Percentiles rank a stretch among this genome's conserved stretches.
Conservation (phyloP, 2,113 vertebrate species). For the Cephalopholis sonnerati region DNA sequence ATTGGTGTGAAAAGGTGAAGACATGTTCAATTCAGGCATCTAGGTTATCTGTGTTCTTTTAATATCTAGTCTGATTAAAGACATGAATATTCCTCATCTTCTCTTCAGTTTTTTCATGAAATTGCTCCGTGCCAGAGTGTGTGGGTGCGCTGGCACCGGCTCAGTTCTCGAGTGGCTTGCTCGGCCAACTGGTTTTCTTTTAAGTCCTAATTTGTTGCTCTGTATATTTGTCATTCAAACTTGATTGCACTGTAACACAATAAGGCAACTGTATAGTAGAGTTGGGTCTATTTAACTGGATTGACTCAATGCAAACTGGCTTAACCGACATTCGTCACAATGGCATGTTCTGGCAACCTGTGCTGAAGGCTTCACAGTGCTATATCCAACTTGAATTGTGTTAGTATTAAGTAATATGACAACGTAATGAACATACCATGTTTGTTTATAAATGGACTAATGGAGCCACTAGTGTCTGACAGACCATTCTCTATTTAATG, state of each 20-base stretch:
- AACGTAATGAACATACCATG: too few relatives aligned
- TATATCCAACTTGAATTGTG: too few relatives aligned
- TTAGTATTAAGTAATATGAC: too few relatives aligned
- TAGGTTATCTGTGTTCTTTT: conserved; percentile 41
- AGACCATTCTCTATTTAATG: too few relatives aligned
- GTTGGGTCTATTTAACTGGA: too few relatives aligned
- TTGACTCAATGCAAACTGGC: too few relatives aligned
- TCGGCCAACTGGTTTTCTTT: conserved; percentile 73
- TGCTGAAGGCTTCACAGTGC: too few relatives aligned
- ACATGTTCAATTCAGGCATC: conserved; percentile 4
- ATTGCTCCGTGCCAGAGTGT: conserved; percentile 46
- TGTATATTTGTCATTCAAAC: conserved; percentile 56
- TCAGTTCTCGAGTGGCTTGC: conserved; percentile 67
- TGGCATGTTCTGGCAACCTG: too few relatives aligned
- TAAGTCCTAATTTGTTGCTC: conserved; percentile 62
- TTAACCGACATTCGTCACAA: too few relatives aligned
- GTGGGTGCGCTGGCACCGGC: conserved; percentile 71
- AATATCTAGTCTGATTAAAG: conserved; percentile 49
- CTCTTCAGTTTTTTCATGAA: conserved; percentile 51
- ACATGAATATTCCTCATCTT: conserved; percentile 48
- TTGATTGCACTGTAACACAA: conserved; percentile 43
- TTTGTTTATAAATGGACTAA: too few relatives aligned
- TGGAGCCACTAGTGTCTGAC: too few relatives aligned
- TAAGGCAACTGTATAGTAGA: background rate
- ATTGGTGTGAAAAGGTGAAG: conserved; percentile 24